Evolutionary conservation across 1,140 invertebrate species (phyloP).

Genomic region (Sminthurinus signatus): DNA sequence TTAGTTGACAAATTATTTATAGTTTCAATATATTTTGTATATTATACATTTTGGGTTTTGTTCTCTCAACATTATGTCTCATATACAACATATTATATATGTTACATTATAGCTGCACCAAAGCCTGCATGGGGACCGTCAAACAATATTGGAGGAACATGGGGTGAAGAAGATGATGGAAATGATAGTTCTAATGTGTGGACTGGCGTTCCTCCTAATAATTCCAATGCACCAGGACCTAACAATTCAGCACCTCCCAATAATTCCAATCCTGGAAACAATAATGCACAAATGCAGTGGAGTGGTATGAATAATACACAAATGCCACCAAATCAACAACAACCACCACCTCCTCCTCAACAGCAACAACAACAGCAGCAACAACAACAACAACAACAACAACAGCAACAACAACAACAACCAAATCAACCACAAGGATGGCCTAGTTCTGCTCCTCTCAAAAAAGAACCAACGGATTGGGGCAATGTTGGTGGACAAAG

Average conservation of each 20-base stretch:
- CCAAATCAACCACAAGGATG: no score
- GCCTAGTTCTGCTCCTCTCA: no score
- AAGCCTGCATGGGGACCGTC: slow-evolving; percentile 86
- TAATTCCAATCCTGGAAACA: slow-evolving; percentile 15
- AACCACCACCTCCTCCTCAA: slow-evolving; percentile 11
- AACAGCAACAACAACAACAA: slow-evolving; percentile 13
- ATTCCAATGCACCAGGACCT: slow-evolving; percentile 30
- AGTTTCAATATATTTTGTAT: no score
- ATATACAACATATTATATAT: no score
- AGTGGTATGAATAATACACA: slow-evolving; percentile 44
- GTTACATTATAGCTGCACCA: no score
- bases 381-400: slow-evolving; percentile 41
- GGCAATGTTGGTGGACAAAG: slow-evolving; percentile 6
- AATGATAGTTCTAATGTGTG: slow-evolving; percentile 50
- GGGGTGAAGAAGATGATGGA: slow-evolving; percentile 88
- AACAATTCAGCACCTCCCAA: slow-evolving; percentile 29
- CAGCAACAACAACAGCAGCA: no score
- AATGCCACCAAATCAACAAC: slow-evolving; percentile 26
- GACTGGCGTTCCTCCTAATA: slow-evolving; percentile 48
- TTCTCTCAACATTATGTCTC: no score
- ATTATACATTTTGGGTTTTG: no score
- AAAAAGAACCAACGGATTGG: slow-evolving; percentile 33
- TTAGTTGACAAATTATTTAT: no score
- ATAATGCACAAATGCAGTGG: slow-evolving; percentile 32
- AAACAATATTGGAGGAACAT: slow-evolving; percentile 81